Evolutionary conservation across 2,797 vertebrate species (phyloP), one percentile per base, ranked within the genome.

Genomic region (Balearica regulorum): DNA sequence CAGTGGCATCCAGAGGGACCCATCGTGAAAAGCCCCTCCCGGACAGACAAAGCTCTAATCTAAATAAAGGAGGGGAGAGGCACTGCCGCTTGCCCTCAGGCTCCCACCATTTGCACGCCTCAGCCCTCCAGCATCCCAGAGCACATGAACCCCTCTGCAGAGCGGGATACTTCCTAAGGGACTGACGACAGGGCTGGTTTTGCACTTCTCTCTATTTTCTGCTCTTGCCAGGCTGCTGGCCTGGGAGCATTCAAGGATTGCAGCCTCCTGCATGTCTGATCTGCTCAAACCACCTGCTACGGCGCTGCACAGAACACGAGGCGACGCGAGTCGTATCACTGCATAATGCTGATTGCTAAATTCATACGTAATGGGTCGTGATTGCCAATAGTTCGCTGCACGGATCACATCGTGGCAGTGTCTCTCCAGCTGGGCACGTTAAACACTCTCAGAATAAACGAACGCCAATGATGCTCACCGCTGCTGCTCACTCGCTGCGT

Each of bases 251-350:
- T 62, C 48, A 51, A 43, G 33, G 6, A 28, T 3, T 26, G 25
- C 49, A 57, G 72, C 22, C 61, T 83, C 49, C 55, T 29, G 68
- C n/a, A 64, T 20, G 31, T 16, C 39, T 29, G 72, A n/a, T 31
- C n/a, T 39, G 61, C 49, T 24, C 37, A 12, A 71, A 19, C 65
- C 65, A 54, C 76, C 37, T 11, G 58, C 33, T 46, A 31, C 2
- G 7, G 71, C 77, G 44, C 58, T 11, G 53, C 65, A 31, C 25
- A 37, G 66, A 21, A n/a, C 28, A 33, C 1, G 8, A 60, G 65
- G 49, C 46, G 28, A 55, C 16, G 2, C 3, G 4, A 9, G 26
- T 17, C 2, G 0, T 11, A 35, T 14, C 4, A 2, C 64, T 33
- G 20, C 29, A 1, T 31, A 28, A 28, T 8, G 29, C 54, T 5